A percentile compares a stretch with the other conserved stretches of the same genome.
Evolutionary conservation across 2,797 vertebrate species (phyloP).

Genomic region (Crocodylus rhombifer): DNA sequence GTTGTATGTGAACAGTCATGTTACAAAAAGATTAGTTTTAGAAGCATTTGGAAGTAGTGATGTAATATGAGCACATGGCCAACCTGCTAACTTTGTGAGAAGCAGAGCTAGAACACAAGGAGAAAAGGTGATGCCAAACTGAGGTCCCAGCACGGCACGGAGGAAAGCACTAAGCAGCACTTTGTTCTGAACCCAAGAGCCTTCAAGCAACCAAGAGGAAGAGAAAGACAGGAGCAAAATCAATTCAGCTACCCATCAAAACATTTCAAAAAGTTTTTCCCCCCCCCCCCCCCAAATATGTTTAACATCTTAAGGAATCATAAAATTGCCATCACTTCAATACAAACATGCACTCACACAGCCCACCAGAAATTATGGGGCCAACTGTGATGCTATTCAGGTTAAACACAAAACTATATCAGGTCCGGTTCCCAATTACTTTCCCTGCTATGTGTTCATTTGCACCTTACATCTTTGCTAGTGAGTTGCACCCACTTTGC

Average conservation of each 20-base stretch:
- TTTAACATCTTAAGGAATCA: neutral
- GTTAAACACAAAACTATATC: neutral
- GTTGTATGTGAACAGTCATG: neutral
- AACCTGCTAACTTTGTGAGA: fast-evolving
- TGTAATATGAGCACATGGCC: neutral
- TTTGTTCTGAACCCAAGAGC: neutral
- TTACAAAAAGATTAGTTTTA: neutral
- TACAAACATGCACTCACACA: neutral
- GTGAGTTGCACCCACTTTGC: neutral
- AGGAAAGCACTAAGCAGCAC: neutral
- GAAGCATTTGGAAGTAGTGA: neutral
- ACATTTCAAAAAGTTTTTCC: neutral
- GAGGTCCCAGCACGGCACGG: fast-evolving
- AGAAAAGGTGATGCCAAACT: neutral
- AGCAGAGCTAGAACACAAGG: neutral
- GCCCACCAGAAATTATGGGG: neutral
- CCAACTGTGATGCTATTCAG: fast-evolving
- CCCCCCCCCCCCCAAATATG: neutral
- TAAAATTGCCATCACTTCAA: neutral
- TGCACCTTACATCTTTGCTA: fast-evolving
- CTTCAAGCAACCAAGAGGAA: fast-evolving
- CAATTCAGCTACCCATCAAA: neutral
- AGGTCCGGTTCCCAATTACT: neutral
- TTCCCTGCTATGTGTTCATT: neutral
- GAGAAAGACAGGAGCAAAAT: neutral